Evolutionary conservation across 1,140 invertebrate species (phyloP).

Genomic region (Anoplolepis gracilipes): DNA sequence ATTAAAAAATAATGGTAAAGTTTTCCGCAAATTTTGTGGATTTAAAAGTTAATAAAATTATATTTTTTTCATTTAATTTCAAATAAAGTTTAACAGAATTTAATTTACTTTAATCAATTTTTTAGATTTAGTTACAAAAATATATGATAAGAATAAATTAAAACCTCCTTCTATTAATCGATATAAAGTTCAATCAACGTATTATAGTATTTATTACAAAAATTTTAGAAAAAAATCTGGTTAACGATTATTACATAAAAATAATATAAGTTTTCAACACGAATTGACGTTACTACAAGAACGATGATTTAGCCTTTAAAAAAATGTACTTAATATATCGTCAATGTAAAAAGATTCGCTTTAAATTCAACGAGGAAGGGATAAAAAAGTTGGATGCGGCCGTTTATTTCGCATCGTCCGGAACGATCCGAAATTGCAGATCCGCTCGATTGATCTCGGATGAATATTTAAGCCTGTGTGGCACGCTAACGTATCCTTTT

Average conservation of each 20-base stretch:
- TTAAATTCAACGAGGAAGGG: background rate
- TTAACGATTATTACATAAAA: background rate
- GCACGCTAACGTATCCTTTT: constrained; percentile 31
- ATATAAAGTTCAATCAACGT: background rate
- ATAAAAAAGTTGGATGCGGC: constrained; percentile 36
- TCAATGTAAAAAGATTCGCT: constrained; percentile 30
- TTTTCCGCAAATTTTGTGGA: no score
- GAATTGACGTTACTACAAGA: background rate
- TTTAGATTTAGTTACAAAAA: no score
- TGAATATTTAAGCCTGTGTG: constrained; percentile 62
- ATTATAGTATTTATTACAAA: background rate
- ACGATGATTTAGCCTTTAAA: background rate
- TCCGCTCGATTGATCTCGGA: constrained; percentile 59
- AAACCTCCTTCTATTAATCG: no score
- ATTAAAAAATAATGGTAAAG: no score
- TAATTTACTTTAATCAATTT: no score
- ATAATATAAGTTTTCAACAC: background rate
- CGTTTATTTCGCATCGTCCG: constrained; percentile 38
- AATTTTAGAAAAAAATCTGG: background rate
- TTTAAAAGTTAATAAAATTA: no score
- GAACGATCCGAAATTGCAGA: constrained; percentile 57
- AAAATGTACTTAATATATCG: background rate
- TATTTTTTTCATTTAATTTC: no score
- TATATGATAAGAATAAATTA: no score
- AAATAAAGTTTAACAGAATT: no score